Conservation (phyloP, 2,888 invertebrate species). For the Hoplodrina ambigua region DNA sequence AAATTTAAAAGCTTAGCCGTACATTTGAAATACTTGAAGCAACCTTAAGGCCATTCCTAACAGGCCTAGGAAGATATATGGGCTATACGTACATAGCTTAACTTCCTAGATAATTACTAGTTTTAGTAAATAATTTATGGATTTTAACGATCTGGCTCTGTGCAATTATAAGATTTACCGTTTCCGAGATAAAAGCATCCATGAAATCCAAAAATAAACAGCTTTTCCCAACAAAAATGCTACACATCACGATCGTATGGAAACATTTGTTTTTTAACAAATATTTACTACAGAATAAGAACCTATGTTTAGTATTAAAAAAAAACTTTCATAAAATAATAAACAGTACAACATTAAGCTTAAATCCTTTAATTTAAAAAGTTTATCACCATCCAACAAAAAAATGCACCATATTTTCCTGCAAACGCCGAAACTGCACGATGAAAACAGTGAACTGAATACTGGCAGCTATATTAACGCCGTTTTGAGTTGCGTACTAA, state of each 20-base stretch:
- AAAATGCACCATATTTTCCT: slow-evolving; percentile 45
- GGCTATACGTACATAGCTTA: slow-evolving; percentile 23
- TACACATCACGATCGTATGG: no score
- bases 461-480: slow-evolving; percentile 53
- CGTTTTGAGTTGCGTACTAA: slow-evolving; percentile 43
- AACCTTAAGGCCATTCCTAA: slow-evolving; percentile 15
- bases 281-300: no score
- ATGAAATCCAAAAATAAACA: no score
- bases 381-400: background rate
- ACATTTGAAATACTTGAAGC: slow-evolving; percentile 13
- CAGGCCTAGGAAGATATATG: slow-evolving; percentile 31
- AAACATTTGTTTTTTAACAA: no score
- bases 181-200: background rate
- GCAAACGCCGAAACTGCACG: slow-evolving; percentile 42
- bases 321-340: no score
- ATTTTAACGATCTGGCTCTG: background rate
- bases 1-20: background rate
- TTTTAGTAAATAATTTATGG: slow-evolving; percentile 25
- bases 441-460: slow-evolving; percentile 42
- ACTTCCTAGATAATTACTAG: slow-evolving; percentile 37
- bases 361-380: background rate
- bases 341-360: background rate
- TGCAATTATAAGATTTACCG: slow-evolving; percentile 1
- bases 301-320: no score
- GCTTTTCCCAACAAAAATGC: no score